Evolutionary conservation across 2,797 vertebrate species (phyloP).

Genomic region (Enteromius thamalakanensis): DNA sequence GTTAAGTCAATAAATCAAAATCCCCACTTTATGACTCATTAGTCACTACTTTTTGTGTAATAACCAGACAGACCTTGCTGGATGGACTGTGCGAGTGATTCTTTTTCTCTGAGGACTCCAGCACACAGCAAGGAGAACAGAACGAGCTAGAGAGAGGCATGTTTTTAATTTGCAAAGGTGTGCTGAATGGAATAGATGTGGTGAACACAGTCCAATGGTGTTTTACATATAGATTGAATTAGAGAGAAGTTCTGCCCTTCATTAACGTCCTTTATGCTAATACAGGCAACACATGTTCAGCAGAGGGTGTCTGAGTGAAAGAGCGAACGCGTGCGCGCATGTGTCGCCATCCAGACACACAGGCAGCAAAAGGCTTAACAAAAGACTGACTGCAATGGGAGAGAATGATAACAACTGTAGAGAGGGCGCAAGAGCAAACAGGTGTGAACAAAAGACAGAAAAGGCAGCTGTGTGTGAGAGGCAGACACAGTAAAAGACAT

Average conservation of each 20-base stretch:
- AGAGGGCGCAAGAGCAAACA: slow-evolving; percentile 49
- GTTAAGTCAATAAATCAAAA: neutral
- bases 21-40: neutral
- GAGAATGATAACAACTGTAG: slow-evolving; percentile 42
- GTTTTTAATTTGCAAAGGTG: slow-evolving; percentile 11
- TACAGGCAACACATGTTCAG: slow-evolving; percentile 59
- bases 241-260: slow-evolving; percentile 68
- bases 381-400: slow-evolving; percentile 11
- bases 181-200: slow-evolving; percentile 16
- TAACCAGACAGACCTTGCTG: neutral
- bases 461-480: slow-evolving; percentile 30
- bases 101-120: neutral
- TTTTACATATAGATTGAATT: slow-evolving; percentile 81
- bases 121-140: neutral
- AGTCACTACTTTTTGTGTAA: no score
- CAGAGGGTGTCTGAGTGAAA: slow-evolving; percentile 23
- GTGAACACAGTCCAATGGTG: slow-evolving; percentile 54
- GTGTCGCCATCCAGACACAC: slow-evolving; percentile 41
- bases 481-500: slow-evolving; percentile 17
- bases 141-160: neutral
- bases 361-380: slow-evolving; percentile 45
- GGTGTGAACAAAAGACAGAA: slow-evolving; percentile 38
- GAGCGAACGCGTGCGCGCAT: neutral
- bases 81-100: neutral
- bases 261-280: slow-evolving; percentile 75